Evolutionary conservation across 2,113 vertebrate genomes (phyloP).

Genomic region (Vombatus ursinus): DNA sequence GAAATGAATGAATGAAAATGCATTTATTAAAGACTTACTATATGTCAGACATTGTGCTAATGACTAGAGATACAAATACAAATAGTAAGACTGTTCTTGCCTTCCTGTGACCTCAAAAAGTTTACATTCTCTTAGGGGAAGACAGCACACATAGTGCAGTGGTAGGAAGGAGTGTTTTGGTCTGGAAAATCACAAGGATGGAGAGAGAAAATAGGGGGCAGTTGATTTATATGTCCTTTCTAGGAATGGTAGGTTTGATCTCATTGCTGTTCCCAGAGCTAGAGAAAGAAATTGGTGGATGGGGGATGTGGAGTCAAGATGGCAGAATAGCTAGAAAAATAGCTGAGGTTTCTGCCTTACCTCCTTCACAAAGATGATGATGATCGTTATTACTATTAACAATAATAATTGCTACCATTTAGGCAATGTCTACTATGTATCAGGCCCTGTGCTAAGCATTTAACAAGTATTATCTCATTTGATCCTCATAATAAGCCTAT

Average conservation of each 20-base stretch:
- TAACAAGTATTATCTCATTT: neutral
- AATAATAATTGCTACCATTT: neutral
- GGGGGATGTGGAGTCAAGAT: neutral
- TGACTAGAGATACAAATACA: neutral
- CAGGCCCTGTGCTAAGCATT: neutral
- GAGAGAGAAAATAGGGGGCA: neutral
- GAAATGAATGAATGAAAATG: neutral
- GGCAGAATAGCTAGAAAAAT: neutral
- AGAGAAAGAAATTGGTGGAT: neutral
- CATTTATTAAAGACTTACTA: neutral
- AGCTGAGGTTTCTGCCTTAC: neutral
- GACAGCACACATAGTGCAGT: neutral
- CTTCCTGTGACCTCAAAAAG: neutral
- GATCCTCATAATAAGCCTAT: too few relatives aligned
- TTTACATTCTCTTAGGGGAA: neutral
- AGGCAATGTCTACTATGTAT: neutral
- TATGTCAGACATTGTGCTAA: neutral
- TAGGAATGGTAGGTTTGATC: neutral
- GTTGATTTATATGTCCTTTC: neutral
- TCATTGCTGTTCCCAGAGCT: neutral
- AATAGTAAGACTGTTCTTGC: neutral
- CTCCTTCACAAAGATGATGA: neutral
- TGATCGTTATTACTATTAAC: neutral
- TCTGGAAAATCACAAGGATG: neutral
- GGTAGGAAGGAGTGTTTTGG: neutral